These are phyloP conservation scores for Spermophilus dauricus DNA, from an alignment of 2,113 vertebrate species.

Conservation along the genomic window DNA sequence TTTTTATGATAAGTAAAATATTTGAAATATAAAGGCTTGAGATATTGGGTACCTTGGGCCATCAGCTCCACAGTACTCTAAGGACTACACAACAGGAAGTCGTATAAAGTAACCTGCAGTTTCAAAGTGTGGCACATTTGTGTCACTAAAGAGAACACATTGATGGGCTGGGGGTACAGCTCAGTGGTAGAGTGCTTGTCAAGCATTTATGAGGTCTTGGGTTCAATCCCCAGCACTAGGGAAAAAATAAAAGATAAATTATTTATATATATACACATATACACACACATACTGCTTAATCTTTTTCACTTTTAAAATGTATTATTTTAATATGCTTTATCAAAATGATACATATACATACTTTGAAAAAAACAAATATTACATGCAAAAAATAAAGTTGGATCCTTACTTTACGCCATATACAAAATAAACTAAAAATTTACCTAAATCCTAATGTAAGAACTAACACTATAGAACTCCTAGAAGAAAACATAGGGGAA, in stretches of 20 bases:
- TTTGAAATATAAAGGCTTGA: not conserved
- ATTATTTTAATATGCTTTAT: not conserved
- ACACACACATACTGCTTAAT: not conserved
- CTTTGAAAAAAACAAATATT: not conserved
- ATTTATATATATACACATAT: no score
- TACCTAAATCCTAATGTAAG: not conserved
- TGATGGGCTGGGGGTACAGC: not conserved
- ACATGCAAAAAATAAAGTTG: not conserved
- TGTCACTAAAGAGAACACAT: not conserved
- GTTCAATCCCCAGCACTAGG: not conserved
- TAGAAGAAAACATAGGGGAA: not conserved
- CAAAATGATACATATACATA: not conserved
- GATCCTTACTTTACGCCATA: not conserved
- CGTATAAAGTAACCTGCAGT: not conserved
- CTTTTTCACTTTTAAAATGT: slow-evolving; percentile 33
- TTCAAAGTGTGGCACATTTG: not conserved
- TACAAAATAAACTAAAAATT: not conserved
- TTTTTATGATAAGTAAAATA: slow-evolving; percentile 46
- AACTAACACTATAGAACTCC: not conserved
- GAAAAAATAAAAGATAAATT: not conserved
- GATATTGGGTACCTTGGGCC: not conserved
- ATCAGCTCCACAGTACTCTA: not conserved
- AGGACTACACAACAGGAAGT: not conserved
- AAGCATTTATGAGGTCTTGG: not conserved
- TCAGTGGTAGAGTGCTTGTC: not conserved